phyloP scores from a whole-genome alignment of 2,888 invertebrate species.

The Xanthorhoe designata region DNA sequence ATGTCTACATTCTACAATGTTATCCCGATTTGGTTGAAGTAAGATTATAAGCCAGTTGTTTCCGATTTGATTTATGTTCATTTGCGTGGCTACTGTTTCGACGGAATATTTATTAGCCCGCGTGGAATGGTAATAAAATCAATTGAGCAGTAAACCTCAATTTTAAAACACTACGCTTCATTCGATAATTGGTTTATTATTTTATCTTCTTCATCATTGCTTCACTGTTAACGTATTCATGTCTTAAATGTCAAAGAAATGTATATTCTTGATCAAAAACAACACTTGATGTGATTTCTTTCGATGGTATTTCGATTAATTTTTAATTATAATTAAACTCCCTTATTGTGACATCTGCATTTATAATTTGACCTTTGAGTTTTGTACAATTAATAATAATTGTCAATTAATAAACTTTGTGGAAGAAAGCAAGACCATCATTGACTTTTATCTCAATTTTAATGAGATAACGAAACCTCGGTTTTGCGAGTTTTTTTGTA shows the following conservation, averaged over 20 bases:
- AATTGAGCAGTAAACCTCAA: constrained; percentile 51
- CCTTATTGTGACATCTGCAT: constrained; percentile 43
- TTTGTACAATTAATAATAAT: constrained; percentile 36
- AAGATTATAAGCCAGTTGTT: constrained; percentile 14
- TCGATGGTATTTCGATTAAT: constrained; percentile 37
- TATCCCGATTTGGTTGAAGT: constrained; percentile 19
- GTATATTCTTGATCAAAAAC: constrained; percentile 48
- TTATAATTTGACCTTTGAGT: constrained; percentile 39
- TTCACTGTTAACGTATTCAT: constrained; percentile 39
- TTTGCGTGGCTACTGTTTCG: constrained; percentile 47
- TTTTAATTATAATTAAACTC: constrained; percentile 35
- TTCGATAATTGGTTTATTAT: constrained; percentile 47
- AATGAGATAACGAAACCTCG: constrained; percentile 37
- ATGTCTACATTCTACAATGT: constrained; percentile 27
- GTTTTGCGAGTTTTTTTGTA: constrained; percentile 26
- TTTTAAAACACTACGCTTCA: constrained; percentile 47
- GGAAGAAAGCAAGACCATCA: constrained; percentile 35
- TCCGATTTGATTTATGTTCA: constrained; percentile 41
- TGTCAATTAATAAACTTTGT: constrained; percentile 37
- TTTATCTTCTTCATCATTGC: constrained; percentile 44
- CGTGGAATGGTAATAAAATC: constrained; percentile 51
- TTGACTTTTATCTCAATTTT: constrained; percentile 36
- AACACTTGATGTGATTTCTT: constrained; percentile 28
- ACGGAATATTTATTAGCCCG: constrained; percentile 50
- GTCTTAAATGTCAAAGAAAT: constrained; percentile 23